These are phyloP conservation scores for Troilus luridus DNA, from an alignment of 2,888 invertebrate species.

Conservation along the genomic window DNA sequence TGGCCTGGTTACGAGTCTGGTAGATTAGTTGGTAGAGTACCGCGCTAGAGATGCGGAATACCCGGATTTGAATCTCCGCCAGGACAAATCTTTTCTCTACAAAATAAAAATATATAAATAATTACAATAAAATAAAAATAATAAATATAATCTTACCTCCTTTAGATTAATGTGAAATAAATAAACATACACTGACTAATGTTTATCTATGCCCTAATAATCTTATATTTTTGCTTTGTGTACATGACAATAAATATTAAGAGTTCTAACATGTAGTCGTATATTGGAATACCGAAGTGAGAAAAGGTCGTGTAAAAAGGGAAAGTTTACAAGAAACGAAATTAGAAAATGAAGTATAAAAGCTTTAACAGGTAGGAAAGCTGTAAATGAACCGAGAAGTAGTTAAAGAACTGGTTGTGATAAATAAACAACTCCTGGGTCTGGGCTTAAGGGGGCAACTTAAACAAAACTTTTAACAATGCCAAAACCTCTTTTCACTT, in stretches of 20 bases:
- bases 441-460: constrained; percentile 21
- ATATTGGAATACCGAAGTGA: not conserved
- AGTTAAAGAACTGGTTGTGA: not conserved
- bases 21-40: no score
- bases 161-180: no score
- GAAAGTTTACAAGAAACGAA: not conserved
- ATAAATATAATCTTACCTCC: no score
- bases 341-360: constrained; percentile 33
- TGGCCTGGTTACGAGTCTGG: no score
- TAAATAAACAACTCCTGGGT: not conserved
- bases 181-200: no score
- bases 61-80: no score
- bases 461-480: constrained; percentile 40
- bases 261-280: not conserved
- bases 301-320: not conserved
- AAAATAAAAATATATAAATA: no score
- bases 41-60: no score
- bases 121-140: no score
- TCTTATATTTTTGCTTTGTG: no score
- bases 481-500: constrained; percentile 8
- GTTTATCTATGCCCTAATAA: no score
- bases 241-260: not conserved
- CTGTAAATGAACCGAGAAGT: constrained; percentile 20
- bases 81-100: no score
- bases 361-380: constrained; percentile 4